phyloP scores from a whole-genome alignment of 2,888 invertebrate species.

The Uropetala carovei region DNA sequence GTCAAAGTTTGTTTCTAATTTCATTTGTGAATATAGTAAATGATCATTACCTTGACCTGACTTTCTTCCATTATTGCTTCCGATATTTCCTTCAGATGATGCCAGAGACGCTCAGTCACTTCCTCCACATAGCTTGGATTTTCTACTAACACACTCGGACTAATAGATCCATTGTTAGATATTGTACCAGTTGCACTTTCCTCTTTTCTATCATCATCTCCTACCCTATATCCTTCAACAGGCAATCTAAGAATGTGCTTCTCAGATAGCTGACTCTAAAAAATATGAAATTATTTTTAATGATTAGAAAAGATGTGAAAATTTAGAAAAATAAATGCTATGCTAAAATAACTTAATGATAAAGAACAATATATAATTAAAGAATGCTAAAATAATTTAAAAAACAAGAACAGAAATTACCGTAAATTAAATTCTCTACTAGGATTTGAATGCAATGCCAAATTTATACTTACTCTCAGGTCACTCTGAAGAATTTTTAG shows the following conservation, averaged over 20 bases:
- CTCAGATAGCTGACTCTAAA: constrained; percentile 83
- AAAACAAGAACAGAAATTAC: neutral
- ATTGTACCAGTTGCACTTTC: constrained; percentile 68
- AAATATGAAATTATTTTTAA: constrained; percentile 66
- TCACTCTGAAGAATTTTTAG: constrained; percentile 84
- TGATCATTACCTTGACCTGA: constrained; percentile 74
- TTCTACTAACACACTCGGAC: constrained; percentile 77
- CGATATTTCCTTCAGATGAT: constrained; percentile 82
- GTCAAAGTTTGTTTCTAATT: no score
- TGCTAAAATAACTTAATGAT: neutral
- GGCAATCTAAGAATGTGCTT: constrained; percentile 83
- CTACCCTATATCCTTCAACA: constrained; percentile 72
- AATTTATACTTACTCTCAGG: constrained; percentile 78
- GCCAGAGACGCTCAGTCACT: constrained; percentile 82
- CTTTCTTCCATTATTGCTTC: constrained; percentile 84
- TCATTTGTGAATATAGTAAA: neutral
- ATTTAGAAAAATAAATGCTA: neutral
- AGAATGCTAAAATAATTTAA: neutral
- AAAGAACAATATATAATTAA: neutral
- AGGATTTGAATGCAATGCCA: neutral
- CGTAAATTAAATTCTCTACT: neutral
- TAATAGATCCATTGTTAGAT: constrained; percentile 74
- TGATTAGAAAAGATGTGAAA: neutral
- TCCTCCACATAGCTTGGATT: constrained; percentile 81
- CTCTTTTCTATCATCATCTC: constrained; percentile 43